Base-by-base conservation (phyloP, 2,888 invertebrate genomes). In the Monoplex corrugatus region DNA sequence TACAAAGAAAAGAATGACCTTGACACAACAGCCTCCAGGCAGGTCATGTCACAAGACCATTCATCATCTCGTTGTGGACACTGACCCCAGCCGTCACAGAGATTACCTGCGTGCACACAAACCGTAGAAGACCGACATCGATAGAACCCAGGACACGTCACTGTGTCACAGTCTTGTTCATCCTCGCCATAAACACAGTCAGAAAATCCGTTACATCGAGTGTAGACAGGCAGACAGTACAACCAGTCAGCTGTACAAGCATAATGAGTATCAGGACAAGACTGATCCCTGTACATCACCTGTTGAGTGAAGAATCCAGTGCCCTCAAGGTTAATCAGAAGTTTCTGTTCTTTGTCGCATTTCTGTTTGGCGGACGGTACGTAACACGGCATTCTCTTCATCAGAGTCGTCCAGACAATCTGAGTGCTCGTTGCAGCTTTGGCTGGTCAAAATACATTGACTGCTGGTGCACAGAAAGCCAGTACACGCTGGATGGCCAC, bases 31-130 rank as follows among this genome's bases (percentile, higher is more conserved):
- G 86, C 45, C 0, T 50, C 50, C 16, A 88, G 90, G 57, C 88
- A 90, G 5, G 3, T 50, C 0, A 88, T 10, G 57, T 40, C 44
- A 38, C 90, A 90, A 43, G 86, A 45, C 32, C 43, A 32, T 57
- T 90, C 90, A 72, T 90, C 90, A 38, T 90, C 90, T 28, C 80
- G 86, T 8, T 89, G 50, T 0, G 90, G 90, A 40, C 90, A 90
- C 83, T 88, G 88, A 57, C 75, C 83, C 68, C 80, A 68, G 28
- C 90, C 88, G 43, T 90, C 90, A 44, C 90, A 90, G n/a, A 90
- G 57, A 44, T 90, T 82, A 19, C 83, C 83, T 8, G 44, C 35
- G 50, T 88, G 88, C 35, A 90, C 88, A 43, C 90, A 90, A 0
- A 90, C 86, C 2, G 8, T 40, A n/a, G 88, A 72, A 50, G 68